Evolutionary conservation across 1,140 invertebrate species (phyloP).

Genomic region (Drosophila tropicalis): DNA sequence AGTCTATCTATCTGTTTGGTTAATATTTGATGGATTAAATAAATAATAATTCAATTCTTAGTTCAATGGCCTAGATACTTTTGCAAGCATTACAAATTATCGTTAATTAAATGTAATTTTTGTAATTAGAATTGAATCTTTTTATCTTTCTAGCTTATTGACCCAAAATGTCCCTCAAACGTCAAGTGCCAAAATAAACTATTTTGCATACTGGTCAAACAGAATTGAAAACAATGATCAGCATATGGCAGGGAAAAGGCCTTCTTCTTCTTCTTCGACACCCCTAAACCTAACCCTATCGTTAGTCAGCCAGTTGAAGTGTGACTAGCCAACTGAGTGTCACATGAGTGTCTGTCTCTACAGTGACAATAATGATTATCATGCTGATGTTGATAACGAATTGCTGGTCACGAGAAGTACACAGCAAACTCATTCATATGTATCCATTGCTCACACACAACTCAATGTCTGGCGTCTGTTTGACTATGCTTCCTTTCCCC

Average conservation of each 20-base stretch:
- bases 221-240: slow-evolving; percentile 45
- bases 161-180: slow-evolving; percentile 8
- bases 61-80: too few species aligned
- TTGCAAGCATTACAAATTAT: too few species aligned
- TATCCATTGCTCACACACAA: background rate
- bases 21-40: too few species aligned
- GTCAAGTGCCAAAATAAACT: slow-evolving; percentile 12
- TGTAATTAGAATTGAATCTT: too few species aligned
- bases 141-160: too few species aligned
- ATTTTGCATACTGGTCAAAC: slow-evolving; percentile 7
- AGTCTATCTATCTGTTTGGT: too few species aligned
- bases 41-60: too few species aligned
- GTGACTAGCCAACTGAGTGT: slow-evolving; percentile 42
- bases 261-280: background rate
- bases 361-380: slow-evolving; percentile 43
- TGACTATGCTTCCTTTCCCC: slow-evolving; percentile 36
- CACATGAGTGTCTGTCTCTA: slow-evolving; percentile 25
- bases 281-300: slow-evolving; percentile 1
- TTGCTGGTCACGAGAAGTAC: slow-evolving; percentile 33
- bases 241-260: slow-evolving; percentile 57
- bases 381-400: slow-evolving; percentile 55
- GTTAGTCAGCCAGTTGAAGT: slow-evolving; percentile 34
- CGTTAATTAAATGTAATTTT: too few species aligned
- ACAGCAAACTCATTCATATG: slow-evolving; percentile 33
- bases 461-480: slow-evolving; percentile 31